These are phyloP conservation scores for Mormyrus lacerda DNA, from an alignment of 2,113 vertebrate genomes.

Conservation along the genomic window DNA sequence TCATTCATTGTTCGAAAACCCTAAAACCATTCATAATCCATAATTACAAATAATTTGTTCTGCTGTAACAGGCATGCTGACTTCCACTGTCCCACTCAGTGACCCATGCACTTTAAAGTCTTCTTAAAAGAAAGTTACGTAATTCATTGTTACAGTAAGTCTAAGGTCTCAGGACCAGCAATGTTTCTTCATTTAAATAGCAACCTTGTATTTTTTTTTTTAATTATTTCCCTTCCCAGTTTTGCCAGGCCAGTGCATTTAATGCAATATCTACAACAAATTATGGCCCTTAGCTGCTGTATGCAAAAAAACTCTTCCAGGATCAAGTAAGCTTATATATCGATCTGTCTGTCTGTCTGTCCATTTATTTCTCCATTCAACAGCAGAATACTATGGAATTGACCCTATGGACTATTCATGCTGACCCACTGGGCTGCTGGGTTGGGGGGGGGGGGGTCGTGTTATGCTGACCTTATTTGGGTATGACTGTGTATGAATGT, in stretches of 20 bases:
- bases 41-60: conserved; percentile 7
- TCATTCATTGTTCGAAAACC: not conserved
- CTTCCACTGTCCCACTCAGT: not conserved
- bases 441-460: not conserved
- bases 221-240: not conserved
- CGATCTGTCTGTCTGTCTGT: not conserved
- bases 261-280: not conserved
- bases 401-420: not conserved
- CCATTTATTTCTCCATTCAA: not conserved
- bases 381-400: not conserved
- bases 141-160: not conserved
- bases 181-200: not conserved
- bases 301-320: not conserved
- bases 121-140: not conserved
- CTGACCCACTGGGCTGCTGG: not conserved
- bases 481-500: not conserved
- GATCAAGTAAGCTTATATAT: not conserved
- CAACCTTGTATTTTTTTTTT: not conserved
- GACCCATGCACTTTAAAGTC: not conserved
- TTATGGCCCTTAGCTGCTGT: not conserved
- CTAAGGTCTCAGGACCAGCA: not conserved
- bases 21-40: not conserved
- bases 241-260: not conserved
- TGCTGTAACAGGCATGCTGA: not conserved
- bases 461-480: conserved; percentile 26